Percentiles rank a stretch among this genome's conserved stretches.
Conservation (phyloP, 2,797 vertebrate species). For the Numenius phaeopus region DNA sequence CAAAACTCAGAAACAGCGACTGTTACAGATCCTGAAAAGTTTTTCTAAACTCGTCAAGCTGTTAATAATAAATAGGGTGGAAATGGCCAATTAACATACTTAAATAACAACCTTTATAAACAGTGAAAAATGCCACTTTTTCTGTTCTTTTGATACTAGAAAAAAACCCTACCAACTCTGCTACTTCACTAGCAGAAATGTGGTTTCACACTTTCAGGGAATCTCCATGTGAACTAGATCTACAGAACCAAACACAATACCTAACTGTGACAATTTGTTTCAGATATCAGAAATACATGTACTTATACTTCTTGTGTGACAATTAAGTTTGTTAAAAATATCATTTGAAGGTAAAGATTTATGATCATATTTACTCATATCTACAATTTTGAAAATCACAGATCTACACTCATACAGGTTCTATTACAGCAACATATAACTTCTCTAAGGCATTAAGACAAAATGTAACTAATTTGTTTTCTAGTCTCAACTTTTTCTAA, state of each 20-base stretch:
- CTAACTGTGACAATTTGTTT: neutral
- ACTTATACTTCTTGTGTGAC: neutral
- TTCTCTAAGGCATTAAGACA: neutral
- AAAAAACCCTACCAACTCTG: neutral
- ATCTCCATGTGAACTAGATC: neutral
- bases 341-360: neutral
- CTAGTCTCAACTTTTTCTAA: neutral
- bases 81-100: constrained; percentile 67
- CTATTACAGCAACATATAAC: neutral
- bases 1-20: constrained; percentile 31
- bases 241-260: neutral
- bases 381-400: neutral
- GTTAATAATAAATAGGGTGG: constrained; percentile 60
- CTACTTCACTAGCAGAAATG: neutral
- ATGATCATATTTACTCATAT: neutral
- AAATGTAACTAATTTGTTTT: neutral
- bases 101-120: constrained; percentile 44
- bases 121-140: neutral
- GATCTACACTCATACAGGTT: neutral
- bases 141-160: neutral
- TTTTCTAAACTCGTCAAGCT: constrained; percentile 54
- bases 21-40: constrained; percentile 36
- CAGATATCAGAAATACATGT: neutral
- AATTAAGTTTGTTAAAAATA: neutral
- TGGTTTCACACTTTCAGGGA: neutral